Evolutionary conservation across 2,797 vertebrate genomes (phyloP), one percentile per base, ranked within the genome.

Genomic region (Neomorphus geoffroyi): DNA sequence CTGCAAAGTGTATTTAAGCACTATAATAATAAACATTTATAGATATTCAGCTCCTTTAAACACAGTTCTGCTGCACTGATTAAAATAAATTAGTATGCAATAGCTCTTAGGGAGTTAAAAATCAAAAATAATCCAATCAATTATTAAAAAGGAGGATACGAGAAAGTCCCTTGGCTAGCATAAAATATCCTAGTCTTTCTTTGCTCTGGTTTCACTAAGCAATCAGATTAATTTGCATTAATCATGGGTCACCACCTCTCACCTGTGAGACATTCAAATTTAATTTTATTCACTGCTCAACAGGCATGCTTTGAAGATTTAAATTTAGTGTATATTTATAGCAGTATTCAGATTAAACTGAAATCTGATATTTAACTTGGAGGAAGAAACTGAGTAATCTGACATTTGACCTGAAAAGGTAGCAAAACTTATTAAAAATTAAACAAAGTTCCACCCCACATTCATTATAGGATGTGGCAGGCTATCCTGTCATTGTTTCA

Each of bases 181-280:
- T 93, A 94, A 94, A 95, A 72, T 93, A 94, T 81, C 54, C 41
- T 77, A 6, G 80, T 94, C 15, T 23, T 85, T 86, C 45, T 77
- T 92, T 88, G 15, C 90, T 89, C 64, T 65, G 39, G 58, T 94
- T 92, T 93, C 73, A 80, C 73, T 70, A 92, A 69, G 93, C 86
- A 95, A 93, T 95, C 70, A 93, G 54, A 88, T 75, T 95, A 95
- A 93, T 95, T 91, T 96, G 48, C 41, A 94, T 95, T 96, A 95
- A 93, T 94, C 85, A 88, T 88, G 79, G 90, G 94, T 88, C 80
- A 84, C 30, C 82, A 96, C 80, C 86, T 92, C 89, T 96, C 75
- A 97, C 92, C 93, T 88, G 48, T 84, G 93, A 95, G 75, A 93
- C 43, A 79, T 86, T 93, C 41, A 94, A 84, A 93, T 90, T 95